Percentiles rank a stretch among this genome's conserved stretches.
These are phyloP conservation scores for Myotis pilosus DNA, from an alignment of 2,797 vertebrate species.

Conservation along the genomic window DNA sequence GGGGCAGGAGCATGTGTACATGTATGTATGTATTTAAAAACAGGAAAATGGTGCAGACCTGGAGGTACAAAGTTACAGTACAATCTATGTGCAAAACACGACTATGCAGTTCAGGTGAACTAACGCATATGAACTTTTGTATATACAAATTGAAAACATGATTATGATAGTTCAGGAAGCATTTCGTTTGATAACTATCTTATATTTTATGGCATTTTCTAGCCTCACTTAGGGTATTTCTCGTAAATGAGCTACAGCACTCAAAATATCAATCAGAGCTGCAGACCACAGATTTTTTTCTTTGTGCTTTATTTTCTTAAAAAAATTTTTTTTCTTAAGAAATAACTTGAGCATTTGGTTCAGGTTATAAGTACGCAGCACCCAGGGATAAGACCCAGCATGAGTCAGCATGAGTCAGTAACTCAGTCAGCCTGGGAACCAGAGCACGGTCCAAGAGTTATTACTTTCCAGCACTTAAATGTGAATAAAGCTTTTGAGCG, in stretches of 20 bases:
- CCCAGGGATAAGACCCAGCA: conserved; percentile 37
- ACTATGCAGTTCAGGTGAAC: not conserved
- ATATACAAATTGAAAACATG: not conserved
- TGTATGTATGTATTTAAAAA: not conserved
- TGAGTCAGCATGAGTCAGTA: conserved; percentile 75
- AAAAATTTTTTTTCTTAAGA: conserved; percentile 19
- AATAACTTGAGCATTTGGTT: conserved; percentile 64
- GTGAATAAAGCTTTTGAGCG: conserved; percentile 55
- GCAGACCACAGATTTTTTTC: not conserved
- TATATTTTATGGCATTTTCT: not conserved
- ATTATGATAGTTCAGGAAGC: not conserved
- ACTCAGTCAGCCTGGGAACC: conserved; percentile 71
- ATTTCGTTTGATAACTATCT: not conserved
- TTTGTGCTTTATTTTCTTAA: conserved; percentile 36
- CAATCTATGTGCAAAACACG: not conserved
- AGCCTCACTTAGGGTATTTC: not conserved
- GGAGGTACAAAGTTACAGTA: not conserved
- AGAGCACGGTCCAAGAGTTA: conserved; percentile 55
- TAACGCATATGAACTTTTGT: not conserved
- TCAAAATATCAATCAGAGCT: not conserved
- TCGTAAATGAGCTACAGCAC: not conserved
- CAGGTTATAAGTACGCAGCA: conserved; percentile 47
- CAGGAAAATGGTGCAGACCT: not conserved
- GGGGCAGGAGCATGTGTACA: not conserved
- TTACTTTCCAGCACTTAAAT: conserved; percentile 60